phyloP scores from a whole-genome alignment of 2,113 vertebrate genomes.

The Cynoglossus semilaevis region DNA sequence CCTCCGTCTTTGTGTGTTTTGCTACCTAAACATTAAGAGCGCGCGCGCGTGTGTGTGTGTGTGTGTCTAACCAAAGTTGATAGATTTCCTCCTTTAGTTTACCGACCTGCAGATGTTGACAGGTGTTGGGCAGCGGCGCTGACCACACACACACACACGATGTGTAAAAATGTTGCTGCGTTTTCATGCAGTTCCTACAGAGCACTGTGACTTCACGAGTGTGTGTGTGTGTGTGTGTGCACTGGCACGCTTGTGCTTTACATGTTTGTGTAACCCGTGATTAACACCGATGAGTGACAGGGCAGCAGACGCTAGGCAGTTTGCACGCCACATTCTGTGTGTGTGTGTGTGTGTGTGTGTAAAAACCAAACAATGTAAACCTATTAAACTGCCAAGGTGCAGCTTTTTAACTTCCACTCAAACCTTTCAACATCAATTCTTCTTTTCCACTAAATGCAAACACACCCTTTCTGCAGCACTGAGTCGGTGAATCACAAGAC shows the following conservation, averaged over 20 bases:
- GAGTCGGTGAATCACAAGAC: too few species aligned
- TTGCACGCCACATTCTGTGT: conserved; percentile 54
- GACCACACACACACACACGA: conserved; percentile 33
- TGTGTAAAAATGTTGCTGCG: conserved; percentile 12
- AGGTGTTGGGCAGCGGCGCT: conserved; percentile 24
- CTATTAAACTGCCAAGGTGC: conserved; percentile 41
- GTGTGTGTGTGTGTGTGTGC: background rate
- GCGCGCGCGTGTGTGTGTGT: too few species aligned
- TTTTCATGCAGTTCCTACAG: conserved; percentile 12
- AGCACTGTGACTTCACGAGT: conserved; percentile 1
- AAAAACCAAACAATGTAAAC: conserved; percentile 47
- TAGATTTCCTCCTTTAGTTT: conserved; percentile 52
- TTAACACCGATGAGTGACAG: conserved; percentile 40
- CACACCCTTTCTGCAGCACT: background rate
- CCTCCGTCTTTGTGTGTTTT: too few species aligned
- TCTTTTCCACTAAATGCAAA: conserved; percentile 4
- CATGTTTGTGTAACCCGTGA: conserved; percentile 35
- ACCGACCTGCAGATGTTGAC: conserved; percentile 25
- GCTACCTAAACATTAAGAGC: too few species aligned
- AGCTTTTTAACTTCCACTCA: conserved; percentile 27
- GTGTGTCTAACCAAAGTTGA: conserved; percentile 14
- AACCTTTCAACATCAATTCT: conserved; percentile 36
- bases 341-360: conserved; percentile 17
- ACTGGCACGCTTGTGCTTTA: background rate
- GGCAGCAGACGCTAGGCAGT: conserved; percentile 36